Conservation (phyloP, 2,797 vertebrate species). For the Acipenser ruthenus region DNA sequence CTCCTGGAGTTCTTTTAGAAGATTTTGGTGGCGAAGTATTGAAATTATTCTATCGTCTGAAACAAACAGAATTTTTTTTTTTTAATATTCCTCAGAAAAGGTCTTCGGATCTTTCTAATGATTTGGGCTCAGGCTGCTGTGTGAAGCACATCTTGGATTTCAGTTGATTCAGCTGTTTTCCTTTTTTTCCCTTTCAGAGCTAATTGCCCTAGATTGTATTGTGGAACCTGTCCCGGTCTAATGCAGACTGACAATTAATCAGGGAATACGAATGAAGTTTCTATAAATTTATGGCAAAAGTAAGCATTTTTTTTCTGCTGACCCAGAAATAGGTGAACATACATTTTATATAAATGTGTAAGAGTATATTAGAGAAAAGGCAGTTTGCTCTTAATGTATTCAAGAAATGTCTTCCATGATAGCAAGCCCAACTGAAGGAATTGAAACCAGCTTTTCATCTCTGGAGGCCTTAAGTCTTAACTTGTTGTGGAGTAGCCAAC, state of each 20-base stretch:
- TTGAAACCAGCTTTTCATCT: too few relatives aligned
- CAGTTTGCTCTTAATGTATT: too few relatives aligned
- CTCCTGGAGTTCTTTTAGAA: slow-evolving; percentile 84
- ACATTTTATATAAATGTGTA: too few relatives aligned
- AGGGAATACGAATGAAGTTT: slow-evolving; percentile 23
- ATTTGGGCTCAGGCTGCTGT: too few relatives aligned
- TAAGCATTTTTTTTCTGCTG: slow-evolving; percentile 47
- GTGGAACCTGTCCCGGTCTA: slow-evolving; percentile 26
- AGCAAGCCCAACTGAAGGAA: too few relatives aligned
- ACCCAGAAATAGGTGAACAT: slow-evolving; percentile 33
- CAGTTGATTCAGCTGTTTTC: slow-evolving; percentile 34
- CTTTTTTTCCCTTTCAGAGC: slow-evolving; percentile 31
- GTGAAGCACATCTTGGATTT: too few relatives aligned
- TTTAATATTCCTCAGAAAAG: too few relatives aligned
- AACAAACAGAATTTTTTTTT: slow-evolving; percentile 17
- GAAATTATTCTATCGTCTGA: slow-evolving; percentile 84
- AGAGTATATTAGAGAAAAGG: too few relatives aligned
- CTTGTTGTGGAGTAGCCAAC: too few relatives aligned
- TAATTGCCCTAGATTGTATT: slow-evolving; percentile 51
- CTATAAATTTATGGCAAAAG: slow-evolving; percentile 36
- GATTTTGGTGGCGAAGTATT: slow-evolving; percentile 80
- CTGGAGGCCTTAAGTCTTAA: too few relatives aligned
- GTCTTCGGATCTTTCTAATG: too few relatives aligned
- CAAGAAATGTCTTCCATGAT: too few relatives aligned
- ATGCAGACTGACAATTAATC: slow-evolving; percentile 50